These are phyloP conservation scores for Electrophaes corylata DNA, from an alignment of 2,888 invertebrate genomes.

Conservation along the genomic window DNA sequence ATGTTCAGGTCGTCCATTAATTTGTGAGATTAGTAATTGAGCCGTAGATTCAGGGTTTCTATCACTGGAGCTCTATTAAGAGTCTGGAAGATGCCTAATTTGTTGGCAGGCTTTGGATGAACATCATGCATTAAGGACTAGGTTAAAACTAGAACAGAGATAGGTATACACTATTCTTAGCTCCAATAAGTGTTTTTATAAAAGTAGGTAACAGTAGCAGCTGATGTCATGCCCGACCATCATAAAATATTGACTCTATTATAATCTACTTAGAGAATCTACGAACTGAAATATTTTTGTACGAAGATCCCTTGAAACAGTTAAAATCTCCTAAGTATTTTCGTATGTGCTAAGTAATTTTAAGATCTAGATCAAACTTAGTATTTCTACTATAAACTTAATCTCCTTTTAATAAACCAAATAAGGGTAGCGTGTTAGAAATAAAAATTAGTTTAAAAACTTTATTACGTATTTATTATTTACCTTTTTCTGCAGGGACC, in stretches of 20 bases:
- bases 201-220: not conserved
- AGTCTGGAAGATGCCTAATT: constrained; percentile 59
- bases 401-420: not conserved
- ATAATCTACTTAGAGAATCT: constrained; percentile 25
- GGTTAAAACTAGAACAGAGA: not conserved
- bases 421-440: not conserved
- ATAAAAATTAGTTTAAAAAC: not conserved
- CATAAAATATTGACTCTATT: no score
- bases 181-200: constrained; percentile 1
- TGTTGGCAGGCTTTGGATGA: constrained; percentile 53
- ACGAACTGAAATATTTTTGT: constrained; percentile 28
- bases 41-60: constrained; percentile 54
- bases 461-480: constrained; percentile 3
- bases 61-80: constrained; percentile 40
- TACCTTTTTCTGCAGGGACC: not conserved
- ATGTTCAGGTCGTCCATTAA: constrained; percentile 32
- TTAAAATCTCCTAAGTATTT: not conserved
- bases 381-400: not conserved
- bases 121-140: constrained; percentile 39
- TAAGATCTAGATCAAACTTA: no score
- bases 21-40: constrained; percentile 42
- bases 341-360: not conserved
- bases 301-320: constrained; percentile 23
- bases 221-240: no score
- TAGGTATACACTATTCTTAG: not conserved